Base-by-base conservation (phyloP, 1,140 invertebrate genomes). In the Zaprionus africanus region DNA sequence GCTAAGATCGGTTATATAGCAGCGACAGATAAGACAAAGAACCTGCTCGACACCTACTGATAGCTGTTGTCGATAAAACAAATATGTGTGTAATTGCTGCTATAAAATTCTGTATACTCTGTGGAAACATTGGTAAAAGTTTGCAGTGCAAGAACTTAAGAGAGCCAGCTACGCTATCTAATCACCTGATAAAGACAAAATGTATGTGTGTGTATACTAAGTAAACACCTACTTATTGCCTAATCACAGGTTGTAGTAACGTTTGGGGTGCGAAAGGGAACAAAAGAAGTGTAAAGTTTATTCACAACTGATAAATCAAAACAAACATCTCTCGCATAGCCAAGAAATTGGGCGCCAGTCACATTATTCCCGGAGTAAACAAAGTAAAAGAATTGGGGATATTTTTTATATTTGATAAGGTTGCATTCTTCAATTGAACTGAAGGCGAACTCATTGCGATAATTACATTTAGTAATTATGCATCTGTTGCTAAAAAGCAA, bases 51-150 rank as follows among this genome's bases (percentile, higher is more conserved):
- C 58, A 31, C 28, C 74, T 22, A 60, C 38, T 41, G 70, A 78
- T 78, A 75, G 71, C 43, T 36, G 34, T 36, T 66, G 71, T 79
- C 77, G 85, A 88, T 79, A 81, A 62, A 75, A 76, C 26, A 81
- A 81, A 84, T 79, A 80, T 71, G 51, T 83, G 51, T 84, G 81
- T 88, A 81, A 88, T 90, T 81, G 81, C 51, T 28, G 74, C 76
- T 59, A 81, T 88, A 87, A 81, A 70, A 63, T 57, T 46, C 38
- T 13, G 58, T n/a, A 17, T 67, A 65, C 38, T 64, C 70, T 17
- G n/a, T 46, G 64, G 41, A 43, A 36, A 5, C 9, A 19, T n/a
- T 46, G 43, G 26, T 78, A 43, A 53, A 28, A 72, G 65, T 61
- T 60, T 73, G 38, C 41, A 58, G 57, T 53, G 41, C 51, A 24